Evolutionary conservation across 2,113 vertebrate genomes (phyloP).

Genomic region (Chiloscyllium plagiosum): DNA sequence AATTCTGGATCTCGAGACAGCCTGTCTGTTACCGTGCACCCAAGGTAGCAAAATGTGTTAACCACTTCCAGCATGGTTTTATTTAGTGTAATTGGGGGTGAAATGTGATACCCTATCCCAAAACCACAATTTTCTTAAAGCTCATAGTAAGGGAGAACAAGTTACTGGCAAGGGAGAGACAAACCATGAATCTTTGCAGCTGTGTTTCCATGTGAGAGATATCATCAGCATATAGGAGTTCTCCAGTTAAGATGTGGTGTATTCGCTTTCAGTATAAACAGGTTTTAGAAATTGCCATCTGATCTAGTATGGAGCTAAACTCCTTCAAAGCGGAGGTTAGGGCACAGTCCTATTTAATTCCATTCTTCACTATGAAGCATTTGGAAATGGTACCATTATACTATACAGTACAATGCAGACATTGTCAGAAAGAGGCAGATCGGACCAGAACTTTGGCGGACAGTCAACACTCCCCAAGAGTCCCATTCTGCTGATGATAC

Average conservation of each 20-base stretch:
- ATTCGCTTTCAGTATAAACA: not conserved
- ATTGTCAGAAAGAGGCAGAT: not conserved
- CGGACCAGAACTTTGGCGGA: not conserved
- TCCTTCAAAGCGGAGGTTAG: not conserved
- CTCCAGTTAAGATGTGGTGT: not conserved
- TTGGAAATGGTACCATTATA: not conserved
- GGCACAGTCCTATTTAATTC: not conserved
- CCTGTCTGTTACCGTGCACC: not conserved
- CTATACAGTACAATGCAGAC: not conserved
- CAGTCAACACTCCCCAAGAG: not conserved
- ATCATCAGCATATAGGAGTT: not conserved
- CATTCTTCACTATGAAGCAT: not conserved
- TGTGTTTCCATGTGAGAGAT: not conserved
- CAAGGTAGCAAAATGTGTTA: not conserved
- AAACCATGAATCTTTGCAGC: not conserved
- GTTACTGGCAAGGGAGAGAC: not conserved
- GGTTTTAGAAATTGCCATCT: not conserved
- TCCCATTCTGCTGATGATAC: not conserved
- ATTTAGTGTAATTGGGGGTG: not conserved
- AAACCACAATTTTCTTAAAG: not conserved
- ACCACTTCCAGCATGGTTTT: not conserved
- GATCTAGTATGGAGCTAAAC: not conserved
- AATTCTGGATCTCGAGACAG: not conserved
- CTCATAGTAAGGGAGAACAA: not conserved
- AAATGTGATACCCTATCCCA: not conserved